Percentiles rank a stretch among this genome's conserved stretches.
phyloP scores from a whole-genome alignment of 2,888 invertebrate species.

The Dermolepida albohirtum region DNA sequence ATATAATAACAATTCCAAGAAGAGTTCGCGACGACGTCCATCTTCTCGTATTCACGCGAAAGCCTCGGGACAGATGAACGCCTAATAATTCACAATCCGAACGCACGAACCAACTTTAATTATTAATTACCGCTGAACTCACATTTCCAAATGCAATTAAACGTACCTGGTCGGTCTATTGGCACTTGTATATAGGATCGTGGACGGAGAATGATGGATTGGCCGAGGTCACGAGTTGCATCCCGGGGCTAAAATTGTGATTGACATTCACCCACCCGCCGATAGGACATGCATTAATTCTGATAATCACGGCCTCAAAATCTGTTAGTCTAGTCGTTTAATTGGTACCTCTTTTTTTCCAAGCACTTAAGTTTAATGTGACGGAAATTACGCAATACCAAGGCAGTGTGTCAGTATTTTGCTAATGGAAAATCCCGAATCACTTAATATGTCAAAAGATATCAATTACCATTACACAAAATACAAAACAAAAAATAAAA shows the following conservation, averaged over 20 bases:
- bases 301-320: slow-evolving; percentile 46
- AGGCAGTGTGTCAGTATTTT: neutral
- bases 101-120: slow-evolving; percentile 53
- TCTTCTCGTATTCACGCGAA: slow-evolving; percentile 40
- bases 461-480: too few relatives aligned
- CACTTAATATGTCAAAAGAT: too few relatives aligned
- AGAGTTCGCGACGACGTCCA: slow-evolving; percentile 30
- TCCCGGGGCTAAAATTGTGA: slow-evolving; percentile 50
- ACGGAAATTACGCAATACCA: slow-evolving; percentile 5
- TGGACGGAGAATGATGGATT: slow-evolving; percentile 51
- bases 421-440: too few relatives aligned
- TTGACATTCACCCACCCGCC: slow-evolving; percentile 55
- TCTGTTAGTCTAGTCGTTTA: slow-evolving; percentile 43
- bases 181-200: slow-evolving; percentile 46
- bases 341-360: slow-evolving; percentile 34
- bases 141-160: slow-evolving; percentile 59
- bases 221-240: slow-evolving; percentile 52
- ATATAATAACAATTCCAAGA: slow-evolving; percentile 36
- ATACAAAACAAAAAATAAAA: too few relatives aligned
- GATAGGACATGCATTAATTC: slow-evolving; percentile 51
- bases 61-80: slow-evolving; percentile 48
- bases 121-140: slow-evolving; percentile 59
- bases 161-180: slow-evolving; percentile 51
- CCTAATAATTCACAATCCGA: slow-evolving; percentile 56
- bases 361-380: slow-evolving; percentile 8